phyloP scores from a whole-genome alignment of 1,140 invertebrate genomes.

The Parapsyche elsis region DNA sequence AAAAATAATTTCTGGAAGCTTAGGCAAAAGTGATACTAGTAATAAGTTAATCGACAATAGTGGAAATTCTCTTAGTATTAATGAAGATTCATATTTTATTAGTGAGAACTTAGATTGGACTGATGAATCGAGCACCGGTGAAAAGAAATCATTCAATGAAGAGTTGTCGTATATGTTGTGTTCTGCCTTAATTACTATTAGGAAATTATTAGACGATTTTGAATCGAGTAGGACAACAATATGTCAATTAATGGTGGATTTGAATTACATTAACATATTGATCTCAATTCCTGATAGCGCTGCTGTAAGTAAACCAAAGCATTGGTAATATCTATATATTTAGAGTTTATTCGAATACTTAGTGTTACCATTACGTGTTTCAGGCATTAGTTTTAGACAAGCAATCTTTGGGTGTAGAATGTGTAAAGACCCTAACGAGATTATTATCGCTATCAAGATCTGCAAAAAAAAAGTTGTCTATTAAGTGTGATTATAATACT shows the following conservation, averaged over 20 bases:
- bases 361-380: constrained; percentile 29
- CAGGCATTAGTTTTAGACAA: constrained; percentile 53
- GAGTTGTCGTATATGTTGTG: constrained; percentile 54
- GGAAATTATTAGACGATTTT: constrained; percentile 54
- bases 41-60: constrained; percentile 51
- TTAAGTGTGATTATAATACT: constrained; percentile 44
- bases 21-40: constrained; percentile 54
- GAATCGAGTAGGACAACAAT: constrained; percentile 53
- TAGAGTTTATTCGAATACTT: background rate
- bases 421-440: constrained; percentile 57
- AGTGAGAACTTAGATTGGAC: constrained; percentile 24
- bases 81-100: constrained; percentile 35
- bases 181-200: constrained; percentile 52
- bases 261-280: constrained; percentile 54
- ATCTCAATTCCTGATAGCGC: constrained; percentile 52
- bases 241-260: constrained; percentile 54
- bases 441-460: constrained; percentile 48
- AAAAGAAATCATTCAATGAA: constrained; percentile 13
- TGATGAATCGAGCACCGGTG: constrained; percentile 32
- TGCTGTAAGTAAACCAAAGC: constrained; percentile 40
- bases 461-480: constrained; percentile 42
- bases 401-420: constrained; percentile 57
- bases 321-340: constrained; percentile 9
- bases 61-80: constrained; percentile 29
- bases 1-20: constrained; percentile 47